Conservation (phyloP, 2,113 vertebrate genomes). For the Platanista minor region DNA sequence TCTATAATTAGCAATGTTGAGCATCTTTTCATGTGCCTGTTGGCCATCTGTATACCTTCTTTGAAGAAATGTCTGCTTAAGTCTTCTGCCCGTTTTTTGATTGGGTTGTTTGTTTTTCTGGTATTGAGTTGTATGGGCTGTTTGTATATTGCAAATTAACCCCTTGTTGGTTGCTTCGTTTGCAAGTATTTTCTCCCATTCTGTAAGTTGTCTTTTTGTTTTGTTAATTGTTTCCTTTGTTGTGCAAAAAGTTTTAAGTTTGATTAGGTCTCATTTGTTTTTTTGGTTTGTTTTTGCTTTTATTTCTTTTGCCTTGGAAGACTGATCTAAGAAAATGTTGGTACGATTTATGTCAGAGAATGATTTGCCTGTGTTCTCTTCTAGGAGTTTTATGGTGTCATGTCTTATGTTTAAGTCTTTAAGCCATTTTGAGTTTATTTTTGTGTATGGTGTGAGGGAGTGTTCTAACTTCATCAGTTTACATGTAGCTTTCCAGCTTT, state of each 20-base stretch:
- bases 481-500: too few species aligned
- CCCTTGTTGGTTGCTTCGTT: background rate
- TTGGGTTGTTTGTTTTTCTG: background rate
- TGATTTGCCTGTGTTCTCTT: background rate
- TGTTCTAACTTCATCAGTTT: too few species aligned
- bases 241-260: background rate
- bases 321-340: background rate
- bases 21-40: too few species aligned
- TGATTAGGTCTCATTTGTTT: background rate
- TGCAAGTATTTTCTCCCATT: background rate
- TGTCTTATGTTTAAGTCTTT: background rate
- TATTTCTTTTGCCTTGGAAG: background rate
- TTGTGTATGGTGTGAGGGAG: too few species aligned
- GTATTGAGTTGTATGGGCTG: background rate
- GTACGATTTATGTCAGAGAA: background rate
- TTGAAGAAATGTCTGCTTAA: too few species aligned
- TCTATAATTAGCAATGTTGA: too few species aligned
- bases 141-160: background rate
- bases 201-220: background rate
- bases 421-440: too few species aligned
- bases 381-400: background rate
- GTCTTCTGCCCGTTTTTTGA: background rate
- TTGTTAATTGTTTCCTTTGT: background rate
- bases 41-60: too few species aligned
- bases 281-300: background rate